A percentile compares a stretch with the other conserved stretches of the same genome.
Evolutionary conservation across 2,113 vertebrate genomes (phyloP).

Genomic region (Paramisgurnus dabryanus): DNA sequence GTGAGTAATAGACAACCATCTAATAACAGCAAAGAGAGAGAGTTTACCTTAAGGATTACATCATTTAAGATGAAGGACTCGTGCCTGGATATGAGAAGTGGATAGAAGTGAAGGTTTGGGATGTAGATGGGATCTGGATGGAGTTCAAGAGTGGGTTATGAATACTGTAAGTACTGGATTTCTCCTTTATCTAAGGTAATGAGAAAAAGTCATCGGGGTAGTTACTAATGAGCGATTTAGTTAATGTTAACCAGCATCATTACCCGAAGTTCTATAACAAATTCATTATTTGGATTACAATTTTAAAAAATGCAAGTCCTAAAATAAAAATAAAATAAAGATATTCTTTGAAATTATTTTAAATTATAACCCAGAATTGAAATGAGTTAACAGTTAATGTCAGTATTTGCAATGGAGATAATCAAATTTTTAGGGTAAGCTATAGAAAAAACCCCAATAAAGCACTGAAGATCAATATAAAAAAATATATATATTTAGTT

Average conservation of each 20-base stretch:
- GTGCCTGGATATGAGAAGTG: neutral
- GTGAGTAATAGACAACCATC: neutral
- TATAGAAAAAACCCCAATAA: too few relatives aligned
- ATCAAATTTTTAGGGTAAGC: too few relatives aligned
- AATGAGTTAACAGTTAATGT: too few relatives aligned
- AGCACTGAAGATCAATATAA: too few relatives aligned
- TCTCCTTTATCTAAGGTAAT: neutral
- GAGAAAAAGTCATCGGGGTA: neutral
- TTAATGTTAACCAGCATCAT: neutral
- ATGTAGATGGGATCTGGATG: conserved; percentile 20
- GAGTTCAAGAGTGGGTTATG: conserved; percentile 7
- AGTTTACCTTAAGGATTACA: conserved; percentile 8
- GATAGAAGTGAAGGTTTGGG: neutral
- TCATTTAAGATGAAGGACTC: neutral
- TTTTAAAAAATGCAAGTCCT: too few relatives aligned
- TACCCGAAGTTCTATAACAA: neutral
- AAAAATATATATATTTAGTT: too few relatives aligned
- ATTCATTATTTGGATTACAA: neutral
- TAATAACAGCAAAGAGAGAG: neutral
- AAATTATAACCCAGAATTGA: too few relatives aligned
- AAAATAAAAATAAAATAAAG: too few relatives aligned
- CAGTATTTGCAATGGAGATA: too few relatives aligned
- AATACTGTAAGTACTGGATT: conserved; percentile 33
- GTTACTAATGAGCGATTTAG: neutral
- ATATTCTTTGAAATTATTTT: too few relatives aligned